Evolutionary conservation across 2,888 invertebrate species (phyloP).

Genomic region (Habroteleia sp.): DNA sequence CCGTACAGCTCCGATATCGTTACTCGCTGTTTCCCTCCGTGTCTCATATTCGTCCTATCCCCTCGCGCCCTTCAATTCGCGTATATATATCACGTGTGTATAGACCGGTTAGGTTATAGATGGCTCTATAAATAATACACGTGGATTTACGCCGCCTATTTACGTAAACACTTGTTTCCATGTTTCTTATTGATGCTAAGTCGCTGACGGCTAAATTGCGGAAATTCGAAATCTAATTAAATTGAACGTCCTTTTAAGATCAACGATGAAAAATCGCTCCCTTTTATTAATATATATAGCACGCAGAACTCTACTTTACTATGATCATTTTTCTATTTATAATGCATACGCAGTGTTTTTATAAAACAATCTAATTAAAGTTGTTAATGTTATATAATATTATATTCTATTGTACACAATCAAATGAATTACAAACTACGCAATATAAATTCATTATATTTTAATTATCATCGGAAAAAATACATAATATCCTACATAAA

Average conservation of each 20-base stretch:
- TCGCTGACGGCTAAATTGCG: constrained; percentile 7
- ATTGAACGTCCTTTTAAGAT: too few species aligned
- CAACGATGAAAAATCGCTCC: too few species aligned
- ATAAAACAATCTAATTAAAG: too few species aligned
- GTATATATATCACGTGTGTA: constrained; percentile 52
- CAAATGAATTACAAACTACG: background rate
- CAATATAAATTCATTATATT: constrained; percentile 1
- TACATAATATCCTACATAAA: constrained; percentile 7
- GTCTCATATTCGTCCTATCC: constrained; percentile 58
- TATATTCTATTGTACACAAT: constrained; percentile 1
- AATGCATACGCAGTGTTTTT: too few species aligned
- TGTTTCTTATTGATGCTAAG: constrained; percentile 45
- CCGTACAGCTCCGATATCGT: constrained; percentile 76
- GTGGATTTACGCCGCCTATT: constrained; percentile 43
- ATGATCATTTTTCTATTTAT: too few species aligned
- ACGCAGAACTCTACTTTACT: too few species aligned
- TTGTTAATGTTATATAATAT: background rate
- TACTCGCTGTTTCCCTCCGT: constrained; percentile 67
- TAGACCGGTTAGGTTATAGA: constrained; percentile 53
- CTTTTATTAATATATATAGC: too few species aligned
- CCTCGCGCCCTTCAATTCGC: constrained; percentile 60
- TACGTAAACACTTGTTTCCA: constrained; percentile 46
- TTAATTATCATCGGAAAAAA: constrained; percentile 4
- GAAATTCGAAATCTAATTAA: too few species aligned
- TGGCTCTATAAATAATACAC: constrained; percentile 57